A percentile compares a stretch with the other conserved stretches of the same genome.
Evolutionary conservation across 2,113 vertebrate genomes (phyloP).

Genomic region (Drymodes brunneopygia): DNA sequence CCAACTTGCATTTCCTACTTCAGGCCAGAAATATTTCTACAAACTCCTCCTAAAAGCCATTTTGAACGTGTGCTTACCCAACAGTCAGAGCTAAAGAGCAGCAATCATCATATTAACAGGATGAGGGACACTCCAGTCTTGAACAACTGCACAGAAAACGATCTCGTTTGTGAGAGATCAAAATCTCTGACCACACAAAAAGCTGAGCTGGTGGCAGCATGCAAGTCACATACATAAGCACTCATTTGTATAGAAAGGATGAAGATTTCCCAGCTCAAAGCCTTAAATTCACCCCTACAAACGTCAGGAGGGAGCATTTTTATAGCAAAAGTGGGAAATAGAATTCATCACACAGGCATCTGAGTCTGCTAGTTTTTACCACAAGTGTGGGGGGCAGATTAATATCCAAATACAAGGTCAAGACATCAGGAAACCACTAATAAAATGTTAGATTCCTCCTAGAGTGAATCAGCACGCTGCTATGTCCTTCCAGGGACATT

Average conservation of each 20-base stretch:
- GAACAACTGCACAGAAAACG: neutral
- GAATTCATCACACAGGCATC: neutral
- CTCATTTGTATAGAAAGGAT: fast-evolving
- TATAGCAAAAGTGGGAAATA: neutral
- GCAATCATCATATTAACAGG: neutral
- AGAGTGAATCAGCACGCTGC: neutral
- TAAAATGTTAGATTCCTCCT: neutral
- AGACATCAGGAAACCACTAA: neutral
- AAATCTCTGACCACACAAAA: neutral
- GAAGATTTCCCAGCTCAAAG: neutral
- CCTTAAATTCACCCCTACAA: neutral
- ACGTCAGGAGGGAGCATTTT: neutral
- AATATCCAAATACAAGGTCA: neutral
- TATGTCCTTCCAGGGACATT: neutral
- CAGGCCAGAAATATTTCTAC: neutral
- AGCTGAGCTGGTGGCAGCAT: neutral
- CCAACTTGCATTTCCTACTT: neutral
- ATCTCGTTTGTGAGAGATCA: neutral
- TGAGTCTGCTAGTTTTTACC: neutral
- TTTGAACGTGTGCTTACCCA: neutral
- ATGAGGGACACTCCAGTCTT: neutral
- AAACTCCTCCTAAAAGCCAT: neutral
- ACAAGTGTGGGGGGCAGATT: neutral
- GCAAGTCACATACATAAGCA: neutral
- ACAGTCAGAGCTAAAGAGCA: neutral